Conservation (phyloP, 2,888 invertebrate species). For the Parnassius mnemosyne region DNA sequence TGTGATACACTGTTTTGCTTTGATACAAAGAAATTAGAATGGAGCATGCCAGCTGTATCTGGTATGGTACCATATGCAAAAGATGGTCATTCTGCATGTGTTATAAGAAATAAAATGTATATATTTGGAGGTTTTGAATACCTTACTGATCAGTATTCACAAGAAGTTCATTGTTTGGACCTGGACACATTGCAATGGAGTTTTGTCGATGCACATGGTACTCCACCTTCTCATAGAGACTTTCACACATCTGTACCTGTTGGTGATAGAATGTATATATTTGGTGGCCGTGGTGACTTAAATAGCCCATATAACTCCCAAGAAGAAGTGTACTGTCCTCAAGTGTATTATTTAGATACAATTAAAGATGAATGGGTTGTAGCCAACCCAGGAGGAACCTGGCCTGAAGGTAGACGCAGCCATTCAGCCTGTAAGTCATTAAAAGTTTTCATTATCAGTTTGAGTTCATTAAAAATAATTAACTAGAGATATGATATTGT, state of each 20-base stretch:
- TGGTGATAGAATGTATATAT: constrained; percentile 90
- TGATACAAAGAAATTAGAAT: constrained; percentile 85
- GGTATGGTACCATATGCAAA: constrained; percentile 89
- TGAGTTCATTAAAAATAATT: too few relatives aligned
- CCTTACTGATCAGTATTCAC: constrained; percentile 88
- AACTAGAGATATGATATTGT: too few relatives aligned
- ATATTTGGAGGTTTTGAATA: constrained; percentile 96
- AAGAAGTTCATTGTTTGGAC: constrained; percentile 88
- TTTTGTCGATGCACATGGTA: constrained; percentile 82
- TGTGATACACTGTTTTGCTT: constrained; percentile 91
- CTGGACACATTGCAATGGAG: constrained; percentile 87
- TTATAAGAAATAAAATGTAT: constrained; percentile 89
- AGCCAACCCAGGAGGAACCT: constrained; percentile 79
- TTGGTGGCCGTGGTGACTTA: constrained; percentile 92
- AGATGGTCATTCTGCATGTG: constrained; percentile 95
- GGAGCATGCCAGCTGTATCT: constrained; percentile 83
- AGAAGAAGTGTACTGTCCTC: constrained; percentile 88
- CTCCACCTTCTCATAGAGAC: constrained; percentile 87
- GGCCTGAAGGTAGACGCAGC: constrained; percentile 91
- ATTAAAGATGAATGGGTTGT: constrained; percentile 84
- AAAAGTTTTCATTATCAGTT: background rate
- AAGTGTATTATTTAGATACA: constrained; percentile 88
- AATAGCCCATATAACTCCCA: constrained; percentile 75
- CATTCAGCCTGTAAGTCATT: constrained; percentile 91
- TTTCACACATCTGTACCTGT: constrained; percentile 93